A percentile compares a stretch with the other conserved stretches of the same genome.
phyloP scores from a whole-genome alignment of 2,113 vertebrate genomes.

The Toxotes chatareus region DNA sequence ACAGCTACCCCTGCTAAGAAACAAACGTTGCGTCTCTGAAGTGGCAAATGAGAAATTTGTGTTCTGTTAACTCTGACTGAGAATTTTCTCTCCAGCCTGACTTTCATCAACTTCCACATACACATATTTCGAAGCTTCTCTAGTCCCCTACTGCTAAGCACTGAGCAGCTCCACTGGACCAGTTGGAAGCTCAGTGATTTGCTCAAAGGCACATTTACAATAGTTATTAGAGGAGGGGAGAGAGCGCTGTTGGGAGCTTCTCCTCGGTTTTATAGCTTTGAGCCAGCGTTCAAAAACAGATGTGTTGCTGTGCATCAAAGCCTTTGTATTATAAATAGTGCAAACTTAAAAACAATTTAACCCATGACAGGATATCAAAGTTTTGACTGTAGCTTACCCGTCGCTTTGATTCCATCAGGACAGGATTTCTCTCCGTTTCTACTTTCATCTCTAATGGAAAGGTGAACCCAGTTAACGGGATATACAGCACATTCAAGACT shows the following conservation, averaged over 20 bases:
- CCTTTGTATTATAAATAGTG: constrained; percentile 1
- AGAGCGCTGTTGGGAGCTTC: neutral
- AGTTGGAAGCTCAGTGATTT: neutral
- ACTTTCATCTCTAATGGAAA: constrained; percentile 8
- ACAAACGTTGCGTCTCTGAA: neutral
- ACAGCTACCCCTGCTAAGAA: neutral
- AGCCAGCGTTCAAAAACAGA: neutral
- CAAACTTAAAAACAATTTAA: neutral
- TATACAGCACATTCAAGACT: neutral
- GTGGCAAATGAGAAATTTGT: neutral
- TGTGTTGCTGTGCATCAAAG: constrained; percentile 6
- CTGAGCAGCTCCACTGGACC: neutral
- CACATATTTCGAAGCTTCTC: neutral
- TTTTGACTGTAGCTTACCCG: neutral
- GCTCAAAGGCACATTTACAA: constrained; percentile 20
- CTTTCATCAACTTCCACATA: neutral
- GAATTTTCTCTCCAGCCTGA: neutral
- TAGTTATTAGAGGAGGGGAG: neutral
- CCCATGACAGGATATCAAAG: constrained; percentile 2
- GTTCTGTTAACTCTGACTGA: neutral
- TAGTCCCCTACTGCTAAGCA: neutral
- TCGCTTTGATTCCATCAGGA: neutral
- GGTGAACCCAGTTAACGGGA: neutral
- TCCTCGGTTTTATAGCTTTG: neutral
- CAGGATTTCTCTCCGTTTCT: neutral